Conservation (phyloP, 1,140 invertebrate species). For the Zaprionus kolodkinae region DNA sequence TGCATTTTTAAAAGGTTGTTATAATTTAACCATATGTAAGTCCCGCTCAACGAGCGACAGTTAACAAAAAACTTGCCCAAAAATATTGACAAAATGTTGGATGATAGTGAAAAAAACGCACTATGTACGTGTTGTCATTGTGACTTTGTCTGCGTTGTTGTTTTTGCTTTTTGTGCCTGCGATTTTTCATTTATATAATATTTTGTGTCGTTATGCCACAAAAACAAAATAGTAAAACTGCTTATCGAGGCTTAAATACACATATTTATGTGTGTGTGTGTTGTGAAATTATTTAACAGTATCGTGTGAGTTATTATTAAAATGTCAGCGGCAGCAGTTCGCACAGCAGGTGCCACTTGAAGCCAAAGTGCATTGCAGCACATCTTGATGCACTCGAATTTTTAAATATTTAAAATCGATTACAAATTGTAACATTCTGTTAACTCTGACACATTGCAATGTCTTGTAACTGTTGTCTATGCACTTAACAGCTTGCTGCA, state of each 20-base stretch:
- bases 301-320: slow-evolving; percentile 36
- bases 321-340: slow-evolving; percentile 31
- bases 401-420: neutral
- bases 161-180: slow-evolving; percentile 11
- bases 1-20: slow-evolving; percentile 48
- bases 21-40: slow-evolving; percentile 43
- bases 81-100: slow-evolving; percentile 37
- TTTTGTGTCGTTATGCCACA: slow-evolving; percentile 6
- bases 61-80: slow-evolving; percentile 9
- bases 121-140: slow-evolving; percentile 25
- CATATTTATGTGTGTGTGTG: neutral
- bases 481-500: neutral
- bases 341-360: slow-evolving; percentile 12
- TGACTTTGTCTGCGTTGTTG: neutral
- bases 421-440: neutral
- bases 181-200: slow-evolving; percentile 35
- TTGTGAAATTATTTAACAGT: slow-evolving; percentile 35
- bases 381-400: neutral
- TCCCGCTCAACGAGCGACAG: neutral
- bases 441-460: neutral
- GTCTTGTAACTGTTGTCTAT: too few relatives aligned
- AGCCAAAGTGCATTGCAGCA: slow-evolving; percentile 5
- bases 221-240: slow-evolving; percentile 7
- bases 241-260: slow-evolving; percentile 5
- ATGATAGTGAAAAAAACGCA: slow-evolving; percentile 23